Conservation (phyloP, 1,140 invertebrate species). For the Harpegnathos saltator region DNA sequence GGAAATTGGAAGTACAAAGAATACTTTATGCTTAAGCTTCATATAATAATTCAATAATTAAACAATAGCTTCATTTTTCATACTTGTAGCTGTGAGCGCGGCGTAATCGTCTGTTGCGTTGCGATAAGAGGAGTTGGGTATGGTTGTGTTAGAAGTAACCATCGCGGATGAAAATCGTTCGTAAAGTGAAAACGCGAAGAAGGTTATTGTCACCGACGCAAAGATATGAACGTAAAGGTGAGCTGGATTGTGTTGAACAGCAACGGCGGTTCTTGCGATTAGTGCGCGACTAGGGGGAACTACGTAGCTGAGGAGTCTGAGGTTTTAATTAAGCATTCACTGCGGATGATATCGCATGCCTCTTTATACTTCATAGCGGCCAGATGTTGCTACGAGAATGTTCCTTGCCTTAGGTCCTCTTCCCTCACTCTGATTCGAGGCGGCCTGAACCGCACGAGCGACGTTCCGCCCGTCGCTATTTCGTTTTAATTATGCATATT, state of each 20-base stretch:
- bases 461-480: conserved; percentile 70
- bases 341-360: conserved; percentile 85
- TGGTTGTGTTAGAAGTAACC: conserved; percentile 18
- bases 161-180: conserved; percentile 21
- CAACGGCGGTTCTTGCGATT: conserved; percentile 81
- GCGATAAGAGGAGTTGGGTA: background rate
- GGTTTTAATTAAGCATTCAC: conserved; percentile 86
- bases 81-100: no score
- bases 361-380: conserved; percentile 85
- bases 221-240: conserved; percentile 46
- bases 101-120: background rate
- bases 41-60: background rate
- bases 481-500: conserved; percentile 85
- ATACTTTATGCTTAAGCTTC: background rate
- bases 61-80: no score
- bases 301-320: conserved; percentile 80
- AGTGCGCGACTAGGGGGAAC: conserved; percentile 75
- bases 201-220: conserved; percentile 32
- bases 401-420: conserved; percentile 73
- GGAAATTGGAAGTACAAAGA: background rate
- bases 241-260: conserved; percentile 76
- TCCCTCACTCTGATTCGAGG: conserved; percentile 58
- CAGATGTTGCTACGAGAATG: conserved; percentile 83
- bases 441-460: conserved; percentile 57
- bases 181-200: conserved; percentile 7